phyloP scores from a whole-genome alignment of 2,888 invertebrate species.

The Nineta flava region DNA sequence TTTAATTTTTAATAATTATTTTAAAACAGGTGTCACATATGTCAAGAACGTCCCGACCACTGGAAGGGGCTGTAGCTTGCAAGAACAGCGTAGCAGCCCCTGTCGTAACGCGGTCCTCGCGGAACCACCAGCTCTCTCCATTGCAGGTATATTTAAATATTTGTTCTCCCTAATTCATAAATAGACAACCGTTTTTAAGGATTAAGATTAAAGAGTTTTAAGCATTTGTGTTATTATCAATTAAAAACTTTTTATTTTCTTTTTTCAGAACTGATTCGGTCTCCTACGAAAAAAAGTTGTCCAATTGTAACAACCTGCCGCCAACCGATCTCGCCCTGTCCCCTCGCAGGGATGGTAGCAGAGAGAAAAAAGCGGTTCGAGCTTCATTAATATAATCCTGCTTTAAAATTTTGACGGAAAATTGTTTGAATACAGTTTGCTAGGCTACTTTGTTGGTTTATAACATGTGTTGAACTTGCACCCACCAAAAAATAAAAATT shows the following conservation, averaged over 20 bases:
- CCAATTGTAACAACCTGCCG: conserved; percentile 23
- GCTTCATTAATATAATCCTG: conserved; percentile 21
- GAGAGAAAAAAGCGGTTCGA: conserved; percentile 56
- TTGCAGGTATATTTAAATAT: conserved; percentile 36
- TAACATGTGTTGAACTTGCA: too few species aligned
- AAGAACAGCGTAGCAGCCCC: conserved; percentile 2
- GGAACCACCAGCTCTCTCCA: conserved; percentile 52
- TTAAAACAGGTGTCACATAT: neutral
- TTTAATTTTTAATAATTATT: too few species aligned
- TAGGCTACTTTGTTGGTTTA: too few species aligned
- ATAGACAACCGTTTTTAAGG: too few species aligned
- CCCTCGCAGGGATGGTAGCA: conserved; percentile 55
- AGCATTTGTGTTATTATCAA: too few species aligned
- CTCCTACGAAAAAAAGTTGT: conserved; percentile 22
- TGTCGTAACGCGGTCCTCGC: conserved; percentile 25
- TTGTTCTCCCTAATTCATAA: too few species aligned
- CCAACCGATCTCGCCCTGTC: conserved; percentile 26
- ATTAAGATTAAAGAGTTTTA: too few species aligned
- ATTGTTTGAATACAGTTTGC: too few species aligned
- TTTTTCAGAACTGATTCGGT: conserved; percentile 37
- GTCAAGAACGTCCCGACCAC: conserved; percentile 1
- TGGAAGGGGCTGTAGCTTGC: conserved; percentile 1
- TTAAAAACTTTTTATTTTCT: conserved; percentile 8
- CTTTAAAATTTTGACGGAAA: neutral
- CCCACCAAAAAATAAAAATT: neutral